Evolutionary conservation across 2,113 vertebrate species (phyloP).

Genomic region (Pholis gunnellus): DNA sequence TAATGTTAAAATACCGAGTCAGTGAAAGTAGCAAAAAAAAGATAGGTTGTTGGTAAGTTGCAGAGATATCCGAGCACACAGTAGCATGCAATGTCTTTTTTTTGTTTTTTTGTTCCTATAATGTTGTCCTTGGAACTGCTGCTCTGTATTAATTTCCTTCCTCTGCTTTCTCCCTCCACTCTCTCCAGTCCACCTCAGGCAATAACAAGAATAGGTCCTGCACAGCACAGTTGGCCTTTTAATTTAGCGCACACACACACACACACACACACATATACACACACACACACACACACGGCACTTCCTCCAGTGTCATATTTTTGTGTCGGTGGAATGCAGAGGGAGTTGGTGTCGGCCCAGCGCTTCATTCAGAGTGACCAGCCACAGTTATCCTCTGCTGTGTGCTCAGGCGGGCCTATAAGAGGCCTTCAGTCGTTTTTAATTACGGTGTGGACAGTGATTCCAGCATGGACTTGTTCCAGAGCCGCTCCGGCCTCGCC

Average conservation of each 20-base stretch:
- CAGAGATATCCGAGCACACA: slow-evolving; percentile 20
- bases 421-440: slow-evolving; percentile 60
- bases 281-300: slow-evolving; percentile 23
- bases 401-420: slow-evolving; percentile 30
- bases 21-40: neutral
- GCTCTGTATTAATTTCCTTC: slow-evolving; percentile 63
- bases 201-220: slow-evolving; percentile 54
- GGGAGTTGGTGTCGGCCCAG: slow-evolving; percentile 34
- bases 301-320: slow-evolving; percentile 51
- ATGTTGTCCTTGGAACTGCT: slow-evolving; percentile 63
- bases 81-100: slow-evolving; percentile 5
- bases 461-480: slow-evolving; percentile 48
- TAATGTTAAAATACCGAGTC: neutral
- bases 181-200: slow-evolving; percentile 39
- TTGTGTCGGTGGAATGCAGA: slow-evolving; percentile 59
- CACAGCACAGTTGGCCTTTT: slow-evolving; percentile 23
- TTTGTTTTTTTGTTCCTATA: neutral
- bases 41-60: neutral
- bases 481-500: slow-evolving; percentile 10
- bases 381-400: slow-evolving; percentile 47
- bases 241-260: slow-evolving; percentile 48
- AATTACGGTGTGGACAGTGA: slow-evolving; percentile 63
- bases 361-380: slow-evolving; percentile 41
- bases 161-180: slow-evolving; percentile 47
- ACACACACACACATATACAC: slow-evolving; percentile 1